phyloP scores from a whole-genome alignment of 2,888 invertebrate species.

The Tholera decimalis region DNA sequence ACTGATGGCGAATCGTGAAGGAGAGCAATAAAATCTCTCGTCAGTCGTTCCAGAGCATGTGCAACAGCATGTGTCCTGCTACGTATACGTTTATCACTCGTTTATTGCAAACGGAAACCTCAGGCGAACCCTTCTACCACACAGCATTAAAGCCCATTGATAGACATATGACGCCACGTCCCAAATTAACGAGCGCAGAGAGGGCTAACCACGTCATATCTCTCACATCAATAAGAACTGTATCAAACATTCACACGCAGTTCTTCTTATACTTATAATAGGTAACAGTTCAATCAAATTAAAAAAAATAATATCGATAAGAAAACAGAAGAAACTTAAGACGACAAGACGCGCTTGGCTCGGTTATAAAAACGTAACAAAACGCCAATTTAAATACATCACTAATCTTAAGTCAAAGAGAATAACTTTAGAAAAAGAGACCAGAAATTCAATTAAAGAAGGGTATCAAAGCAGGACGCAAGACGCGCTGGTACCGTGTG shows the following conservation, averaged over 20 bases:
- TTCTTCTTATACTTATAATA: slow-evolving; percentile 66
- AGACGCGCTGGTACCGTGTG: slow-evolving; percentile 73
- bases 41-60: slow-evolving; percentile 73
- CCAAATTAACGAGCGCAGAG: slow-evolving; percentile 74
- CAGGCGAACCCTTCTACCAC: slow-evolving; percentile 73
- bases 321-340: slow-evolving; percentile 70
- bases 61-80: slow-evolving; percentile 70
- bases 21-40: slow-evolving; percentile 82
- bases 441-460: slow-evolving; percentile 88
- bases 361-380: slow-evolving; percentile 88
- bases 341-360: slow-evolving; percentile 69
- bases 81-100: slow-evolving; percentile 75
- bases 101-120: slow-evolving; percentile 89
- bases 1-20: slow-evolving; percentile 73
- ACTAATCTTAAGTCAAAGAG: slow-evolving; percentile 91
- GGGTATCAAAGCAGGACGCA: slow-evolving; percentile 78
- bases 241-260: slow-evolving; percentile 35
- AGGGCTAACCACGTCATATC: slow-evolving; percentile 48
- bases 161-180: slow-evolving; percentile 82
- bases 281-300: slow-evolving; percentile 80
- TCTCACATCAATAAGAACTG: slow-evolving; percentile 56
- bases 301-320: slow-evolving; percentile 79
- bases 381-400: slow-evolving; percentile 90
- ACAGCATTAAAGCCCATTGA: slow-evolving; percentile 79
- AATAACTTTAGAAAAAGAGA: slow-evolving; percentile 89